Conservation (phyloP, 2,113 vertebrate genomes). For the Puffinus mauretanicus region DNA sequence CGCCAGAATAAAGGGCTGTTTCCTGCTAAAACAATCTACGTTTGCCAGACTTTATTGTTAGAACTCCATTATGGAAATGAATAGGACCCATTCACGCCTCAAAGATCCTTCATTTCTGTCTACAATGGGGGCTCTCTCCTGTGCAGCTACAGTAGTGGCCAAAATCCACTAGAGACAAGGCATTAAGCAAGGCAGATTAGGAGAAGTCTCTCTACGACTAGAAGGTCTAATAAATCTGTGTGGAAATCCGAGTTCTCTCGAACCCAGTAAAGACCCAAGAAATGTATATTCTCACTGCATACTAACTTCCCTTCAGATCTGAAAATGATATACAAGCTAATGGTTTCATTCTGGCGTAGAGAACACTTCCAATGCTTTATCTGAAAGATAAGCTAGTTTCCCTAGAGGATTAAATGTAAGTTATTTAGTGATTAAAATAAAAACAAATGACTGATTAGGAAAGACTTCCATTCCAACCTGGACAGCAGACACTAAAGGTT, state of each 20-base stretch:
- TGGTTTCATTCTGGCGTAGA: background rate
- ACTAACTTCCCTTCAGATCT: background rate
- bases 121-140: background rate
- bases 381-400: background rate
- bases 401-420: background rate
- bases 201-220: background rate
- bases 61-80: conserved; percentile 40
- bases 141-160: background rate
- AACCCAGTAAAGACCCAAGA: background rate
- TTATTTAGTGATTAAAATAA: background rate
- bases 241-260: background rate
- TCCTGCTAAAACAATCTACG: conserved; percentile 18
- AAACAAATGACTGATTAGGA: background rate
- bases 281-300: background rate
- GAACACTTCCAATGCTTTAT: background rate
- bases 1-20: conserved; percentile 14
- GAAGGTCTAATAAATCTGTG: background rate
- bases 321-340: background rate
- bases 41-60: conserved; percentile 47
- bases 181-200: background rate
- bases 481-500: background rate
- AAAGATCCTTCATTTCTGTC: background rate
- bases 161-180: background rate
- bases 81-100: background rate
- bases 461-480: background rate